These are phyloP conservation scores for Clavelina lepadiformis DNA, from an alignment of 23 tunicate species.

Conservation along the genomic window DNA sequence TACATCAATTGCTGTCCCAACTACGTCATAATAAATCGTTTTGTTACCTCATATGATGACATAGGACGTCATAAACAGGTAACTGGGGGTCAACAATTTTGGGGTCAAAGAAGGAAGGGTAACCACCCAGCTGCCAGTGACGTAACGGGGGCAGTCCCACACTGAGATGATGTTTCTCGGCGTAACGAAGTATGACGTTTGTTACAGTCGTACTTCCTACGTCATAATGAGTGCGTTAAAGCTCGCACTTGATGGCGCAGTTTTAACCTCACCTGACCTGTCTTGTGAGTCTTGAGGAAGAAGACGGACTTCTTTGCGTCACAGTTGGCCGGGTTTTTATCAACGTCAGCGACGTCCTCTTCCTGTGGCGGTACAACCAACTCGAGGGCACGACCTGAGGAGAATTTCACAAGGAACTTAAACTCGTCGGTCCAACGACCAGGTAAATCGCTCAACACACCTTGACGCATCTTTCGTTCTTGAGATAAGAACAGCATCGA, in stretches of 20 bases:
- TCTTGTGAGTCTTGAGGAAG: no score
- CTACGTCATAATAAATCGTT: background rate
- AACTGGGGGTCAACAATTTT: slow-evolving; percentile 61
- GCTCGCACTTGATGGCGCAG: slow-evolving; percentile 5
- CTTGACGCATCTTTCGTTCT: no score
- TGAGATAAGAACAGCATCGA: no score
- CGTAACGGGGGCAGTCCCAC: slow-evolving; percentile 78
- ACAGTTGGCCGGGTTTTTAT: background rate
- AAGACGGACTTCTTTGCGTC: background rate
- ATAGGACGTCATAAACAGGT: slow-evolving; percentile 69
- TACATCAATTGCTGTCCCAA: background rate
- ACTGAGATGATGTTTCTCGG: slow-evolving; percentile 46
- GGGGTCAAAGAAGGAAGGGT: slow-evolving; percentile 63
- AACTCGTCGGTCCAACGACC: no score
- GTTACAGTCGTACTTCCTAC: slow-evolving; percentile 94
- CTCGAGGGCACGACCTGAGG: no score
- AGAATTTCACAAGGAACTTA: no score
- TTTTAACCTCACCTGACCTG: no score
- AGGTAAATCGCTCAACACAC: no score
- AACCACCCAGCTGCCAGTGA: slow-evolving; percentile 93
- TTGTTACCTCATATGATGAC: slow-evolving; percentile 75
- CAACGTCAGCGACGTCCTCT: no score
- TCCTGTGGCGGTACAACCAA: no score
- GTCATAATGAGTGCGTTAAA: background rate
- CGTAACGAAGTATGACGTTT: slow-evolving; percentile 77